Base-by-base conservation (phyloP, 2,797 vertebrate species). In the Sorex maritimensis region DNA sequence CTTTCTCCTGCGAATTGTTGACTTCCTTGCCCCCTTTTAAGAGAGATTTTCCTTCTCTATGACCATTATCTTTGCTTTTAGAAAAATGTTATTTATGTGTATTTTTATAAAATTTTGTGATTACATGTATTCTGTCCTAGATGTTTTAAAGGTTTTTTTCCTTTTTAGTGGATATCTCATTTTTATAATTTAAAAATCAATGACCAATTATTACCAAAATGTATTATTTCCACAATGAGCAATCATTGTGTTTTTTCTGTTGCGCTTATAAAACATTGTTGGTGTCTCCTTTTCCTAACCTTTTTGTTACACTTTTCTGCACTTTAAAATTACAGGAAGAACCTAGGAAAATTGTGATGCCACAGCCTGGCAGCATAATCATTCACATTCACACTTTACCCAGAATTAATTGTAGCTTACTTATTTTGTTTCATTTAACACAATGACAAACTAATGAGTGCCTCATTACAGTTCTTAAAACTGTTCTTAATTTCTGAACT, bases 321-420 rank as follows among this genome's bases (percentile, higher is more conserved):
- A 95, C 96, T 97, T 65, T 95, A 94, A 94, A 96, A 94, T 96
- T 97, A 87, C 97, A 96, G 75, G 95, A 96, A 96, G 97, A 97
- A 88, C 95, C 97, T 96, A 96, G 95, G 97, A 98, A 97, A 96
- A 98, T 98, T 97, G 95, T 97, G 90, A 96, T 97, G 87, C 97
- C 91, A 95, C 94, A 96, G 92, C 94, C 97, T 95, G 92, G 88
- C 93, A 96, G 90, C 92, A 94, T 97, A 96, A 96, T 97, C 96
- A 90, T 96, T 97, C 96, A 96, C 94, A 95, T 97, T 96, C 95
- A 95, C 93, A 93, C 89, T 97, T 97, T 84, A 94, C 88, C 74
- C 97, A 96, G 94, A 97, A 95, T 97, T 97, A 96, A 97, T 97
- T 97, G 95, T 94, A 96, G 96, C 96, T 97, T 97, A 94, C 95